A percentile compares a stretch with the other conserved stretches of the same genome.
Conservation (phyloP, 2,797 vertebrate species). For the Crax fasciolata region DNA sequence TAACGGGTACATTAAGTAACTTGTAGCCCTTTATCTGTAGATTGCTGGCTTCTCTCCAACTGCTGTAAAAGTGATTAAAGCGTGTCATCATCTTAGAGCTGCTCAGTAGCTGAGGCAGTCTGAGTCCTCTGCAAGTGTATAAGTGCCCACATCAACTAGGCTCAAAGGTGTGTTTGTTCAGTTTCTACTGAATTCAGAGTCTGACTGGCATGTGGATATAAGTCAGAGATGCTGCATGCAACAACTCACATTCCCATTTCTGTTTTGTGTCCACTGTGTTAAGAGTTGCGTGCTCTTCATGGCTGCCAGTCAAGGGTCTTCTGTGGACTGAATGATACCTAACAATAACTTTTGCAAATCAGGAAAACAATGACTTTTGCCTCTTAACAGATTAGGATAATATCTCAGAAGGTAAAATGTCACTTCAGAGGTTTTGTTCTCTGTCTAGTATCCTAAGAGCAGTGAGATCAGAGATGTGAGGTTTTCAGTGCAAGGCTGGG, state of each 20-base stretch:
- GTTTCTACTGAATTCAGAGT: neutral
- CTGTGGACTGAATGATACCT: neutral
- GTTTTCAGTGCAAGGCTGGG: neutral
- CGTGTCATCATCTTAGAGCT: neutral
- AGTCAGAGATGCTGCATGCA: neutral
- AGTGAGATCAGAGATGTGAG: neutral
- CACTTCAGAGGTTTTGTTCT: rapidly evolving
- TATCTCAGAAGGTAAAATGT: neutral
- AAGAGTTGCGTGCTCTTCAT: neutral
- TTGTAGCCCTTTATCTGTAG: constrained; percentile 38
- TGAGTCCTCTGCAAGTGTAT: neutral
- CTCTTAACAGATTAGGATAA: neutral
- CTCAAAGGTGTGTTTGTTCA: neutral
- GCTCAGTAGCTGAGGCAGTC: neutral
- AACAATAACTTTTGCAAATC: neutral
- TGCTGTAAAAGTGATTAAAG: constrained; percentile 45
- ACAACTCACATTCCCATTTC: neutral
- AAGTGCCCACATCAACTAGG: neutral
- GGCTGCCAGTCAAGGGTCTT: neutral
- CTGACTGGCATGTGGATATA: neutral
- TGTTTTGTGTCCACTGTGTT: neutral
- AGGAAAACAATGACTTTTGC: neutral
- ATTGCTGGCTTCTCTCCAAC: constrained; percentile 31
- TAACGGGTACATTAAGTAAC: constrained; percentile 10
- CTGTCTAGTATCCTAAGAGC: neutral